These are phyloP conservation scores for Papilio demoleus DNA, from an alignment of 2,888 invertebrate genomes.

Conservation along the genomic window DNA sequence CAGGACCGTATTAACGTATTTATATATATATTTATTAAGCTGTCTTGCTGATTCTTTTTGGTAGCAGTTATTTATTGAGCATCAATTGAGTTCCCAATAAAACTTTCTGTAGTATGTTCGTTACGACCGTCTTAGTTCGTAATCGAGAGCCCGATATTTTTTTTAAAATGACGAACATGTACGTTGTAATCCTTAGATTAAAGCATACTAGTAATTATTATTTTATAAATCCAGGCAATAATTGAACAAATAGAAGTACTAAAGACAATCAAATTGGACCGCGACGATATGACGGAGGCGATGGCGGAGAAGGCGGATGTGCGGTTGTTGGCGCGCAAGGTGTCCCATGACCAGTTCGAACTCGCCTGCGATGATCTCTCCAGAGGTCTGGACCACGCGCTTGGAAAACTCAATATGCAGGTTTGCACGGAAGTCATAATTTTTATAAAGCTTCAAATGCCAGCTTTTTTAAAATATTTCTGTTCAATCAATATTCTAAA, in stretches of 20 bases:
- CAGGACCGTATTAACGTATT: constrained; percentile 81
- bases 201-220: neutral
- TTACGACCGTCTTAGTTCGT: too few species aligned
- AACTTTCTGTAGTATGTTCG: too few species aligned
- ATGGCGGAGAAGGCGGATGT: constrained; percentile 90
- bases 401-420: constrained; percentile 85
- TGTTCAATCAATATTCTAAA: too few species aligned
- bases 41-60: too few species aligned
- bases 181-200: neutral
- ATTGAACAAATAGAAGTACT: constrained; percentile 86
- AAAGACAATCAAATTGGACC: constrained; percentile 87
- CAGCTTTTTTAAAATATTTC: too few species aligned
- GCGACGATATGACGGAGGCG: constrained; percentile 87
- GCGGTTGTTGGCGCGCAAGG: constrained; percentile 87
- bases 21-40: neutral
- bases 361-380: constrained; percentile 87
- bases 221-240: constrained; percentile 70
- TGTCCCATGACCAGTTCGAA: constrained; percentile 89
- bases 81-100: too few species aligned
- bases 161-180: neutral
- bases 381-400: constrained; percentile 85
- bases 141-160: neutral
- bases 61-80: too few species aligned
- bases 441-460: too few species aligned
- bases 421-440: constrained; percentile 54